Base-by-base conservation (phyloP, 2,888 invertebrate species). In the Pegoplata infirma region DNA sequence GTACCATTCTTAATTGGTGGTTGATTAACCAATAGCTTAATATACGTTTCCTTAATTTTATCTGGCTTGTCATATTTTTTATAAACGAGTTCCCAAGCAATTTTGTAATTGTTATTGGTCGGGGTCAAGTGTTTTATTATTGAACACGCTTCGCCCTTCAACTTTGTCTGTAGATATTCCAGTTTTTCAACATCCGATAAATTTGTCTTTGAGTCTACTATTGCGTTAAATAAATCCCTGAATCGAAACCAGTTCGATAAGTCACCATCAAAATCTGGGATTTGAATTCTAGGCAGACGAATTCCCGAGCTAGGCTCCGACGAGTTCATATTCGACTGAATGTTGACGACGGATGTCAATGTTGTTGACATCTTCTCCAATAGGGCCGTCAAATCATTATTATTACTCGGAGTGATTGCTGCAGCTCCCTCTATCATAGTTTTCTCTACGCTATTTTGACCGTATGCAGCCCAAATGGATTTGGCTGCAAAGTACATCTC, bases 21-120 rank as follows among this genome's bases (percentile, higher is more conserved):
- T 36, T 66, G 68, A 19, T 76, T 53, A 44, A 80, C 40, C 5
- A 80, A 40, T 6, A 80, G 28, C 23, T 66, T 63, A 2, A 76
- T 49, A 67, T 80, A 80, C 3, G 58, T 53, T 7, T 67, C 46
- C 36, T 69, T 66, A 3, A 81, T 64, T 12, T 53, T 72, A 8
- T 80, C 79, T 1, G 72, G 61, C 8, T 76, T 68, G 17, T 79
- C 75, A n/a, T 72, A 81, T 23, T 78, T 81, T 10, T 76, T 63
- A 7, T 77, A 67, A 8, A 78, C 3, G 3, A 81, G 17, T 1
- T 73, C 32, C 76, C 77, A 81, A 3, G 81, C 80, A 49, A 77
- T 64, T 5, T 69, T 40, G 32, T 80, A 80, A 36, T 81, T 80
- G 1, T 23, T 58, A 14, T 73, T 80, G 17, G 80, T 76, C 10